Evolutionary conservation across 2,888 invertebrate genomes (phyloP).

Genomic region (Pollenia amentaria): DNA sequence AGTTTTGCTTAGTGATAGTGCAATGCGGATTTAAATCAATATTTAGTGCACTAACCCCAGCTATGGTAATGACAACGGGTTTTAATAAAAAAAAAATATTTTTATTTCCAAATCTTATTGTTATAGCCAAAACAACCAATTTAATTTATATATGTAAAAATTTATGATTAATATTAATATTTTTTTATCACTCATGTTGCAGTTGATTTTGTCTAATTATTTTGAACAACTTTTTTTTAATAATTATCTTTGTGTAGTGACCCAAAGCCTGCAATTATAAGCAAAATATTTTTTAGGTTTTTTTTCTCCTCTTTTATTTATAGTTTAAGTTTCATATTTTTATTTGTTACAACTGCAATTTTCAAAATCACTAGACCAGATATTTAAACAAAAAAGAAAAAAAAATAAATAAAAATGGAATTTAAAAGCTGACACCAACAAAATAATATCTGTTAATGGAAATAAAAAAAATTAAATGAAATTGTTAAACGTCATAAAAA

Average conservation of each 20-base stretch:
- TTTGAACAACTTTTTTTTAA: not conserved
- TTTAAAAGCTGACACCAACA: slow-evolving; percentile 29
- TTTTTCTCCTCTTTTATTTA: slow-evolving; percentile 9
- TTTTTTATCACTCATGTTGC: slow-evolving; percentile 1
- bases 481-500: slow-evolving; percentile 27
- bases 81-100: too few species aligned
- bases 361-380: slow-evolving; percentile 67
- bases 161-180: slow-evolving; percentile 14
- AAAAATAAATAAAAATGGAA: too few species aligned
- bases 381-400: slow-evolving; percentile 41
- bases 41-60: too few species aligned
- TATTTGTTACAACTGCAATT: slow-evolving; percentile 50
- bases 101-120: too few species aligned
- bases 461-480: slow-evolving; percentile 31
- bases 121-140: too few species aligned
- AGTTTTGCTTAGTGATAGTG: too few species aligned
- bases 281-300: slow-evolving; percentile 19
- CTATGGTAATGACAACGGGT: too few species aligned
- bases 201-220: not conserved
- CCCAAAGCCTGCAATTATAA: slow-evolving; percentile 64
- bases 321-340: slow-evolving; percentile 4
- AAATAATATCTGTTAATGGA: slow-evolving; percentile 30
- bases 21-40: too few species aligned
- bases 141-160: too few species aligned
- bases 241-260: slow-evolving; percentile 36